Percentiles rank a stretch among this genome's conserved stretches.
Conservation (phyloP, 2,113 vertebrate genomes). For the Myiopsitta monachus region DNA sequence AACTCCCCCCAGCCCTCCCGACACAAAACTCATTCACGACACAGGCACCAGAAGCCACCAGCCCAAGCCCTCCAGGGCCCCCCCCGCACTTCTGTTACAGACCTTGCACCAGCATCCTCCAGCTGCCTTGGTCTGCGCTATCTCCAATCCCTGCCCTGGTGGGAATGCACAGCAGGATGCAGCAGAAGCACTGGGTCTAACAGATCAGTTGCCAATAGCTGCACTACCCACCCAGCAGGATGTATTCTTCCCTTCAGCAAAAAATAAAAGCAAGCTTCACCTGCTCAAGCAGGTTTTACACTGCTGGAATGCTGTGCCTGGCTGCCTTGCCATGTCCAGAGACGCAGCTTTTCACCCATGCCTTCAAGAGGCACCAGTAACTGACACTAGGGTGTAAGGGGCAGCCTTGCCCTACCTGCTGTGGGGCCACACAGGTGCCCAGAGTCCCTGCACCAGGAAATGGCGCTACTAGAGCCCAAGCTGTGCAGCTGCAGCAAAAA, state of each 20-base stretch:
- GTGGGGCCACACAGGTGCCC: neutral
- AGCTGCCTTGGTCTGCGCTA: neutral
- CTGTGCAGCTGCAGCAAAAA: neutral
- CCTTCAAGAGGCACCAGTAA: neutral
- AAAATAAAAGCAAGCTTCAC: neutral
- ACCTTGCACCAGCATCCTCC: neutral
- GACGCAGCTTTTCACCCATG: neutral
- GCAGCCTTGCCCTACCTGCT: no score
- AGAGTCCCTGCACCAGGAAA: fast-evolving
- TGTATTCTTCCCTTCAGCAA: neutral
- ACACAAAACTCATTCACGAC: neutral
- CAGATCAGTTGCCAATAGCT: neutral
- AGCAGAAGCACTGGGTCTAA: neutral
- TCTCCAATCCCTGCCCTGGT: neutral
- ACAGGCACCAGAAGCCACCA: neutral
- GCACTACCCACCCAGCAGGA: neutral
- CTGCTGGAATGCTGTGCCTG: fast-evolving
- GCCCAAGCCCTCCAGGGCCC: neutral
- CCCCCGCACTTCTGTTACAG: neutral
- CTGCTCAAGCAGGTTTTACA: no score
- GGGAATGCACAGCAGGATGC: fast-evolving
- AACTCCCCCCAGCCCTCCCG: neutral
- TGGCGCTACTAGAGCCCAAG: fast-evolving
- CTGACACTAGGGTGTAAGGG: neutral
- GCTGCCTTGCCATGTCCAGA: neutral